These are phyloP conservation scores for Leptinotarsa texana DNA, from an alignment of 1,140 invertebrate species.

Conservation along the genomic window DNA sequence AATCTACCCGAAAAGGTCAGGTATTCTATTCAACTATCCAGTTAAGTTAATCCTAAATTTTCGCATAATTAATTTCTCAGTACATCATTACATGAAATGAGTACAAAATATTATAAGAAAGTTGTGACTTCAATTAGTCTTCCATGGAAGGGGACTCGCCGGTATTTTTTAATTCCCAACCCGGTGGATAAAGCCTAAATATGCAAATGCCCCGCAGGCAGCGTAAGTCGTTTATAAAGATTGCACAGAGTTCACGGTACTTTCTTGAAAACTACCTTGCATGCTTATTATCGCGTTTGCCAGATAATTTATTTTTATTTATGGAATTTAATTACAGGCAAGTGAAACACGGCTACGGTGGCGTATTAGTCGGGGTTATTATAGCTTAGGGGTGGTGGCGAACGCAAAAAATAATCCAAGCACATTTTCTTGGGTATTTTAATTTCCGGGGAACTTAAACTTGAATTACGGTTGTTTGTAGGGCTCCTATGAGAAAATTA, in stretches of 20 bases:
- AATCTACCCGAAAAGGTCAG: no score
- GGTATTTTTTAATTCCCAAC: slow-evolving; percentile 45
- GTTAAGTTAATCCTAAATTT: no score
- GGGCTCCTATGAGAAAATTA: no score
- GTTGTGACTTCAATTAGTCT: no score
- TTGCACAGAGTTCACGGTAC: slow-evolving; percentile 38
- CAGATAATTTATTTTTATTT: slow-evolving; percentile 47
- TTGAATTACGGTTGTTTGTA: not conserved
- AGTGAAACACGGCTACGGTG: slow-evolving; percentile 10
- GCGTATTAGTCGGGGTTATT: slow-evolving; percentile 13
- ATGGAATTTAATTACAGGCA: slow-evolving; percentile 45
- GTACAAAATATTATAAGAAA: no score
- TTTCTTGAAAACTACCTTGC: slow-evolving; percentile 40
- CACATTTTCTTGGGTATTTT: not conserved
- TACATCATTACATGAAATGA: no score
- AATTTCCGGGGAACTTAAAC: not conserved
- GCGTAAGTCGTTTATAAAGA: slow-evolving; percentile 35
- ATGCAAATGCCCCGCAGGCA: slow-evolving; percentile 42
- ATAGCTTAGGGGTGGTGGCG: not conserved
- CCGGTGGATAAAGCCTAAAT: slow-evolving; percentile 40
- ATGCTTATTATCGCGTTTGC: slow-evolving; percentile 45
- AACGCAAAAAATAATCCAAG: not conserved
- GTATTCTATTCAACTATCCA: no score
- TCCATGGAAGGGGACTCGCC: not conserved
- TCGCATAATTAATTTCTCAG: no score